phyloP scores from a whole-genome alignment of 2,797 vertebrate species.

The Enteromius paludinosus region DNA sequence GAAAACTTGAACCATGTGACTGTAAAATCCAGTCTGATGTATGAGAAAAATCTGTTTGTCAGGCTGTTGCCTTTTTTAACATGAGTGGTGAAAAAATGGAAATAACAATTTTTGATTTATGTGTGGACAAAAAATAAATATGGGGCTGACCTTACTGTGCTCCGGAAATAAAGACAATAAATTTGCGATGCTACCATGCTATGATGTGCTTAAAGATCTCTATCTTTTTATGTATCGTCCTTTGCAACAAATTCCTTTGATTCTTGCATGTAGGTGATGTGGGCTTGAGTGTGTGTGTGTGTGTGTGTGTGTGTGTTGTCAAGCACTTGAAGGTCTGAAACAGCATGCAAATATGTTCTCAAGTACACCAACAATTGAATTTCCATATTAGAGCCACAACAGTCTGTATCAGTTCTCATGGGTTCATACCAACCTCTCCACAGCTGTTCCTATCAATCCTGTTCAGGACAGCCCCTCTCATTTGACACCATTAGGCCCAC shows the following conservation, averaged over 20 bases:
- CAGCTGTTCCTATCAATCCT: conserved; percentile 47
- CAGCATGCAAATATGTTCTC: background rate
- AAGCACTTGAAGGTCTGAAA: background rate
- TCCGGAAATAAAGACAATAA: conserved; percentile 27
- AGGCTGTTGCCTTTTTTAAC: conserved; percentile 25
- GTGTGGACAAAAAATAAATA: conserved; percentile 35
- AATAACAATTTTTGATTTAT: conserved; percentile 36
- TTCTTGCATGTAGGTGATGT: conserved; percentile 14
- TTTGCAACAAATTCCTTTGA: conserved; percentile 41
- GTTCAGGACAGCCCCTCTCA: conserved; percentile 56
- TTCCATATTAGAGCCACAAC: background rate
- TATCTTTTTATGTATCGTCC: background rate
- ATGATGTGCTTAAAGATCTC: background rate
- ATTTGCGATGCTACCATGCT: conserved; percentile 19
- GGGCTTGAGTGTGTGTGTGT: conserved; percentile 9
- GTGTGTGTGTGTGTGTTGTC: conserved; percentile 9
- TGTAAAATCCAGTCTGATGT: background rate
- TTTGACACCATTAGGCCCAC: conserved; percentile 59
- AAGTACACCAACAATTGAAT: background rate
- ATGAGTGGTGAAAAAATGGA: background rate
- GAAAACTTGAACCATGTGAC: conserved; percentile 8
- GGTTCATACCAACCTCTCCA: conserved; percentile 27
- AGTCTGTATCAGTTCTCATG: background rate
- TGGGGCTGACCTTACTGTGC: background rate
- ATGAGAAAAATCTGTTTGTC: conserved; percentile 26